Base-by-base conservation (phyloP, 2,888 invertebrate species). In the Tridacna gigas region DNA sequence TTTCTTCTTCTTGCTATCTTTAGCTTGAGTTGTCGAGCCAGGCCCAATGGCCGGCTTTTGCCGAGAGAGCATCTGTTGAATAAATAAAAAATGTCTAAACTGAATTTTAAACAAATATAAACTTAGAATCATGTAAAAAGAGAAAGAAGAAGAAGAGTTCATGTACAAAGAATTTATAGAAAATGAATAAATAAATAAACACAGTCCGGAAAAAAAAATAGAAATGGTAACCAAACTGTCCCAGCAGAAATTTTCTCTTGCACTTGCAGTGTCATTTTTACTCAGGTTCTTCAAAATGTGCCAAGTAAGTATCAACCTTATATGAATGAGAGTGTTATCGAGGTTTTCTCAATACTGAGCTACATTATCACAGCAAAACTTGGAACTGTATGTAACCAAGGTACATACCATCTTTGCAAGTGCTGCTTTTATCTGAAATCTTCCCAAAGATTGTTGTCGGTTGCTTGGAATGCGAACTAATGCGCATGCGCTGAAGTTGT, bases 11-110 rank as follows among this genome's bases (percentile, higher is more conserved):
- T 95, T 91, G 79, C 92, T 91, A 84, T 93, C 92, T 86, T 92
- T 92, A 61, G 92, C 88, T 75, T 91, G 90, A 67, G 91, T 88
- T 48, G 90, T 85, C n/a, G 92, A 91, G 77, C 93, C 93, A 69
- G 94, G 93, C 89, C 94, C 94, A 66, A 93, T 91, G 85, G 95
- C 95, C 86, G 95, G 95, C 91, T 95, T 95, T 79, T 93, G 93
- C 80, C 95, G 89, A 92, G 95, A 95, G 79, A 95, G 94, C 93
- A 95, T 93, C 95, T 94, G 20, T 20, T 56, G 20, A 56, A 9
- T 13, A 20, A 3, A 56, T 56, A 56, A 56, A 56, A 56, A 1
- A 20, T 56, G 20, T 56, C 9, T 56, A 7, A 37, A 4, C 37
- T 7, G 7, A 37, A 37, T 37, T 37, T 7, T 37, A 37, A 37